Evolutionary conservation across 2,797 vertebrate genomes (phyloP), one percentile per base, ranked within the genome.

Genomic region (Nyctibius grandis): DNA sequence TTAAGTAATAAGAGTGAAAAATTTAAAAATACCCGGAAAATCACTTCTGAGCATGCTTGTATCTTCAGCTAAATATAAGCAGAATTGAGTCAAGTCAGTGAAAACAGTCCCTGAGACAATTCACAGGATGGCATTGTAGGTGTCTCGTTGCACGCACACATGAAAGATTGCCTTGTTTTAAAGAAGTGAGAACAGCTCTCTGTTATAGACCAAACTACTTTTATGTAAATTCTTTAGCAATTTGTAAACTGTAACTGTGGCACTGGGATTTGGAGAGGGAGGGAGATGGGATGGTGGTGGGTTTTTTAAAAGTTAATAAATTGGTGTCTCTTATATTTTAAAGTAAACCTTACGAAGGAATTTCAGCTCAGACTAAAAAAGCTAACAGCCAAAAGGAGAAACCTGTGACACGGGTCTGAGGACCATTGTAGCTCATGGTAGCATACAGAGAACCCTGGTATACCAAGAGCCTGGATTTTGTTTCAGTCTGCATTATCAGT

Each of bases 371-470:
- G 36, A 54, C 13, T 65, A 57, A 61, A 78, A 63, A 64, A 44
- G 4, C 3, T 45, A 74, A 53, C 33, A 84, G 45, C 4, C 53
- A 57, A 51, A 84, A 59, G 31, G 4, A 68, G 26, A 84, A 78
- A 53, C 5, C 25, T 56, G 9, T 68, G 53, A n/a, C 42, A 29
- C 40, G 50, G 15, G 12, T 25, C n/a, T 67, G 42, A 65, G 63
- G 45, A 50, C 40, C 23, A 17, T 2, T 73, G 40, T 54, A 59
- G 74, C 38, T 29, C 44, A 34, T 13, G 16, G 50, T 36, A 82
- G 9, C 31, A 15, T 20, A 47, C 3, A 29, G 36, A 65, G 6
- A 67, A 3, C 5, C 8, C 14, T 74, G 2, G 0, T 26, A 48
- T 4, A 73, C 13, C 22, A 51, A 70, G 10, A 61, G 3, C 57